A percentile compares a stretch with the other conserved stretches of the same genome.
Conservation (phyloP, 2,888 invertebrate species). For the Podabrus alpinus region DNA sequence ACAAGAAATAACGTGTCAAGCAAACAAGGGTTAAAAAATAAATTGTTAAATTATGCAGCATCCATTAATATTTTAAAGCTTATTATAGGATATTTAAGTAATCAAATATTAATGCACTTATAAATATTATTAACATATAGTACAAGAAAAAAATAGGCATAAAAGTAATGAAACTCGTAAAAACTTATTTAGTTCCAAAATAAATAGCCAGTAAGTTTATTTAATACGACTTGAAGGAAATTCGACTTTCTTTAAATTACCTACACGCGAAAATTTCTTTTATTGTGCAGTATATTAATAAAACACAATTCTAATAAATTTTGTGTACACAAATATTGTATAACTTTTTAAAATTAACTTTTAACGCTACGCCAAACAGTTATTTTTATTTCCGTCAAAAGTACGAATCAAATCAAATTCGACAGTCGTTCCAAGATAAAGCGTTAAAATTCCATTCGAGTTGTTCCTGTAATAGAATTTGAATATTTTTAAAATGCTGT, state of each 20-base stretch:
- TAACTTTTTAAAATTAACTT: neutral
- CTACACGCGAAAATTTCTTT: neutral
- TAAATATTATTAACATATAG: neutral
- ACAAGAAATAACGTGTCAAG: neutral
- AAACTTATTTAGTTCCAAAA: neutral
- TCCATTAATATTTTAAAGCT: neutral
- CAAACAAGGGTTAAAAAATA: neutral
- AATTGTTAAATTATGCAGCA: neutral
- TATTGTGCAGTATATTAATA: neutral
- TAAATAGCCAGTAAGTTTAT: neutral
- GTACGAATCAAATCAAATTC: neutral
- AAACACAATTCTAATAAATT: neutral
- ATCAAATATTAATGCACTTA: neutral
- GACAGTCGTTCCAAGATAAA: neutral
- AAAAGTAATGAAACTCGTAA: neutral
- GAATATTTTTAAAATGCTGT: slow-evolving; percentile 2
- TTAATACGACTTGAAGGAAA: neutral
- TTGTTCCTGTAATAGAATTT: slow-evolving; percentile 3
- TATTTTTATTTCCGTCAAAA: neutral
- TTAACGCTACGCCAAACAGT: neutral
- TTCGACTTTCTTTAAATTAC: neutral
- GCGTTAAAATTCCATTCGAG: slow-evolving; percentile 3
- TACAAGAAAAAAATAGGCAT: neutral
- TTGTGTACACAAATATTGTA: neutral
- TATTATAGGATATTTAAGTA: neutral